Evolutionary conservation across 2,797 vertebrate species (phyloP).

Genomic region (Danio choprae): DNA sequence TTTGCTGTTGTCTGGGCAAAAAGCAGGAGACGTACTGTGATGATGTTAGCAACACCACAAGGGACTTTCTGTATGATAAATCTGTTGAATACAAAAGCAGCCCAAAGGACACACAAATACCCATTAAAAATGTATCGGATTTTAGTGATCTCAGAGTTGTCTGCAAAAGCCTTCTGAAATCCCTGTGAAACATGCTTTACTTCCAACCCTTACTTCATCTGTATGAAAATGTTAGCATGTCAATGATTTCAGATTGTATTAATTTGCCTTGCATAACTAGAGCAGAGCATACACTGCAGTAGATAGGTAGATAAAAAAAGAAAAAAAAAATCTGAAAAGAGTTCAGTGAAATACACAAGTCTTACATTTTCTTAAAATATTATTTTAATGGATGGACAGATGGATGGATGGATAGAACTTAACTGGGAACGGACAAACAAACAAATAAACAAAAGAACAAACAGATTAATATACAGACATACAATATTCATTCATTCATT

Average conservation of each 20-base stretch:
- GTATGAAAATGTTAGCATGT: background rate
- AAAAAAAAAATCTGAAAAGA: background rate
- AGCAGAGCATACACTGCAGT: background rate
- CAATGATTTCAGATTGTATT: background rate
- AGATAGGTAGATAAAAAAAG: background rate
- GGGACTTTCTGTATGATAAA: background rate
- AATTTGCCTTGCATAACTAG: background rate
- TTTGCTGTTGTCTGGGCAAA: constrained; percentile 12
- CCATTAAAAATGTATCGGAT: constrained; percentile 11
- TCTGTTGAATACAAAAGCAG: constrained; percentile 2
- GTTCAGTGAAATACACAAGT: background rate
- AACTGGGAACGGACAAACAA: too few species aligned
- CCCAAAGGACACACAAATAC: constrained; percentile 9
- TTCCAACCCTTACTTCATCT: background rate
- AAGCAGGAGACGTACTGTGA: background rate
- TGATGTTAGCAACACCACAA: background rate
- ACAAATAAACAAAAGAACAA: too few species aligned
- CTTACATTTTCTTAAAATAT: background rate
- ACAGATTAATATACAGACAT: too few species aligned
- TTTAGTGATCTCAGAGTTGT: background rate
- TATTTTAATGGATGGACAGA: background rate
- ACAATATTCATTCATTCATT: too few species aligned
- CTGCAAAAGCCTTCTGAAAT: background rate
- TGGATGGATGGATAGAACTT: too few species aligned
- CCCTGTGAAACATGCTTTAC: background rate